phyloP scores from a whole-genome alignment of 2,797 vertebrate genomes.

The Lates japonicus region DNA sequence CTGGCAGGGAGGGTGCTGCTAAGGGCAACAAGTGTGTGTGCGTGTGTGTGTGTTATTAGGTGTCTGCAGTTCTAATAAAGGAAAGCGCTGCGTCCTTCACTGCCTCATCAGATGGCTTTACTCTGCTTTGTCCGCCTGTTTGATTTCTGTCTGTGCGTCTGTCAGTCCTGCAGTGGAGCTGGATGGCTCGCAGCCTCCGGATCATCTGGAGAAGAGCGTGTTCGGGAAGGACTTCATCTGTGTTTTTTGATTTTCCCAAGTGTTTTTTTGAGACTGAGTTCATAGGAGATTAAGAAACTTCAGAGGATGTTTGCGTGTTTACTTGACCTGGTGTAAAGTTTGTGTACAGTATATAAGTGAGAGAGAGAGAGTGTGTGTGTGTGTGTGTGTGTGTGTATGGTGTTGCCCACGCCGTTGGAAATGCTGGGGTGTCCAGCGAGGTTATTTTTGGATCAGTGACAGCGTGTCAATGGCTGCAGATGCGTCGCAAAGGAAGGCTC shows the following conservation, averaged over 20 bases:
- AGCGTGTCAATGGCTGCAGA: slow-evolving; percentile 92
- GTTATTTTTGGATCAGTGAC: slow-evolving; percentile 90
- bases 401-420: slow-evolving; percentile 78
- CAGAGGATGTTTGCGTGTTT: slow-evolving; percentile 49
- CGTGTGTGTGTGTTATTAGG: slow-evolving; percentile 79
- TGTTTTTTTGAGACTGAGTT: slow-evolving; percentile 49
- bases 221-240: slow-evolving; percentile 22
- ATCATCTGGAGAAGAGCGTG: slow-evolving; percentile 63
- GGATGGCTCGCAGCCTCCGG: slow-evolving; percentile 69
- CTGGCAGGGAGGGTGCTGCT: slow-evolving; percentile 76
- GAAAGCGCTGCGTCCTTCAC: slow-evolving; percentile 79
- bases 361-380: slow-evolving; percentile 7
- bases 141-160: slow-evolving; percentile 60
- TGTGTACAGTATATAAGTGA: slow-evolving; percentile 51
- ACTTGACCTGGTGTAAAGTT: slow-evolving; percentile 58
- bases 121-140: slow-evolving; percentile 73
- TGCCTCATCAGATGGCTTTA: slow-evolving; percentile 82
- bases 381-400: slow-evolving; percentile 68
- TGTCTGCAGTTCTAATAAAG: slow-evolving; percentile 88
- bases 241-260: slow-evolving; percentile 2
- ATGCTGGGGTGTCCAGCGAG: slow-evolving; percentile 85
- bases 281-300: slow-evolving; percentile 39
- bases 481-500: slow-evolving; percentile 90
- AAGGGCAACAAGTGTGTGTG: slow-evolving; percentile 72
- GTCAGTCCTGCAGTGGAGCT: slow-evolving; percentile 58